Base-by-base conservation (phyloP, 2,797 vertebrate genomes). In the Tapirus indicus region DNA sequence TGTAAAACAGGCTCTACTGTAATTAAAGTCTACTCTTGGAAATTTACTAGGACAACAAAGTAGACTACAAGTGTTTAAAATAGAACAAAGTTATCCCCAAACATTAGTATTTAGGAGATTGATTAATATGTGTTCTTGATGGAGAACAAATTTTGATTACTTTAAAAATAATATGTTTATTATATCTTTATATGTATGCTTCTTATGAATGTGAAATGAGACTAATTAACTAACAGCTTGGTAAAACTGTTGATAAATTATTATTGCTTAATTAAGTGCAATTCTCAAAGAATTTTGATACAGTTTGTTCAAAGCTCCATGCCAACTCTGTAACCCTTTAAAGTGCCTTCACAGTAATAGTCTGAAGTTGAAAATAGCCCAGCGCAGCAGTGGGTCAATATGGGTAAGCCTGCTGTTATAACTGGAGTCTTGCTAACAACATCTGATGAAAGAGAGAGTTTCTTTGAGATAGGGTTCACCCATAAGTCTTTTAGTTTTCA, bases 231-330 rank as follows among this genome's bases (percentile, higher is more conserved):
- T 83, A 96, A 94, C 41, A 91, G 13, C 20, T 93, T 90, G 20
- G 14, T 80, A 94, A 93, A 91, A 14, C 62, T 92, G 62, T 80
- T 74, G 82, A 60, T 94, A 18, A 88, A 58, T 88, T 74, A 74
- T 60, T 93, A 75, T 83, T 95, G 54, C 56, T 93, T 92, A 96
- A 80, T 88, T 95, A 94, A 96, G 14, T 96, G 18, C 1, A 96
- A 25, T 52, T 56, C 27, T 54, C 78, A 66, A 75, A 85, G 25
- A 44, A 20, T 90, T 92, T 96, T 95, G 93, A 82, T 93, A 41
- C 20, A 80, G 25, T 90, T 95, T 96, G 41, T 58, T 72, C 35
- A 75, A 97, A 91, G 8, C 6, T 74, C 79, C 14, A 20, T 56
- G 49, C 21, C 49, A 89, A n/a, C 80, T 94, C n/a, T 91, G 32